phyloP scores from a whole-genome alignment of 2,888 invertebrate genomes.

The Amiota communis region DNA sequence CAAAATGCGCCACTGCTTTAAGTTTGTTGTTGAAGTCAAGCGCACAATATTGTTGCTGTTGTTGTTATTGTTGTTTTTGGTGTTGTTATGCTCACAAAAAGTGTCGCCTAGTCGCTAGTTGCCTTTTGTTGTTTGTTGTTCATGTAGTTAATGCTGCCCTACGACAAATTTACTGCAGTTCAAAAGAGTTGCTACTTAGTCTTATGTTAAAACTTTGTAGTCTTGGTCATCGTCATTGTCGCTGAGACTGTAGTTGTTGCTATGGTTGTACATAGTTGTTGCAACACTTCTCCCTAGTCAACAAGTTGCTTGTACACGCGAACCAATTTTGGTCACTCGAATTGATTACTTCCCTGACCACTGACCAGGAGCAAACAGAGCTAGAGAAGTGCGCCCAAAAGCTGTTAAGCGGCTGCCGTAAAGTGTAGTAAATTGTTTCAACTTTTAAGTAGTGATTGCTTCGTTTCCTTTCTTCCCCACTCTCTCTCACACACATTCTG shows the following conservation, averaged over 20 bases:
- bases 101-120: constrained; percentile 20
- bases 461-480: constrained; percentile 9
- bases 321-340: constrained; percentile 34
- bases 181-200: not conserved
- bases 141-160: constrained; percentile 20
- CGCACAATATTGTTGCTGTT: not conserved
- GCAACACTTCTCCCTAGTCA: not conserved
- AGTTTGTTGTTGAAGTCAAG: not conserved
- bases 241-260: constrained; percentile 10
- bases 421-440: constrained; percentile 28
- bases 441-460: constrained; percentile 19
- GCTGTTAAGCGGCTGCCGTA: constrained; percentile 11
- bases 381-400: constrained; percentile 21
- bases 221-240: constrained; percentile 16
- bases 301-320: constrained; percentile 8
- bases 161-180: constrained; percentile 31
- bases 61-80: constrained; percentile 7
- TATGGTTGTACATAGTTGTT: constrained; percentile 22
- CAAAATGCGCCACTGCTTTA: no score
- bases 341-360: constrained; percentile 32
- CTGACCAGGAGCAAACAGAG: not conserved
- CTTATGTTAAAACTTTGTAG: constrained; percentile 7
- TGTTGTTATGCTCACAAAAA: constrained; percentile 10
- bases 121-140: constrained; percentile 11
- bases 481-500: constrained; percentile 27